phyloP scores from a whole-genome alignment of 1,140 invertebrate species.

The Carposina sasakii region DNA sequence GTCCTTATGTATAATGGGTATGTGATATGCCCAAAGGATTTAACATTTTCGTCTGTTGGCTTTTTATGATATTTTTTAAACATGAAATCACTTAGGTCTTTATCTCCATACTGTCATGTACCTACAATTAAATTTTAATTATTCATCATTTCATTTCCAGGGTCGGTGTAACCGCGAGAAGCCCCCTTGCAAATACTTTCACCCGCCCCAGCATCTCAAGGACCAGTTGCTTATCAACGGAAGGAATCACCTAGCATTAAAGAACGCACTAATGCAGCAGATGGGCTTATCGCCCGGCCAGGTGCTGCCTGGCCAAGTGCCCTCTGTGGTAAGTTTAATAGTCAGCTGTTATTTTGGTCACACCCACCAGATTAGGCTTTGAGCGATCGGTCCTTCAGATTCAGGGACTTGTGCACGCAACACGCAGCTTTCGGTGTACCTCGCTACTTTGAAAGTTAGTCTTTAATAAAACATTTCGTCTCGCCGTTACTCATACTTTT shows the following conservation, averaged over 20 bases:
- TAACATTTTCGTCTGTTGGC: no score
- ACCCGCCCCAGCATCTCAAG: slow-evolving; percentile 99
- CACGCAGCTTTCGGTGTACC: slow-evolving; percentile 64
- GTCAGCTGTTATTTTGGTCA: no score
- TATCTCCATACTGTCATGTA: no score
- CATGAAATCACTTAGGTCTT: no score
- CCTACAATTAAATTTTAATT: no score
- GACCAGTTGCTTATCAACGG: slow-evolving; percentile 99
- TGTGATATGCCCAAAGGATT: no score
- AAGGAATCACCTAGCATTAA: slow-evolving; percentile 97
- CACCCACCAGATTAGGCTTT: slow-evolving; percentile 37
- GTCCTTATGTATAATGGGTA: no score
- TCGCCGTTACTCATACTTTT: no score
- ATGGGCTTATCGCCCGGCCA: slow-evolving; percentile 93
- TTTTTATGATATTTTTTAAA: no score
- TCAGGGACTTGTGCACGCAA: slow-evolving; percentile 34
- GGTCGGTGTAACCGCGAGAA: slow-evolving; percentile 99
- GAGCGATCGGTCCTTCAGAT: slow-evolving; percentile 60
- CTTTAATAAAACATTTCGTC: slow-evolving; percentile 50
- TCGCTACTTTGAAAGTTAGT: slow-evolving; percentile 44
- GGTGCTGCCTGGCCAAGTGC: slow-evolving; percentile 91
- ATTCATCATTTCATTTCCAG: slow-evolving; percentile 76
- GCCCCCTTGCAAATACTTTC: slow-evolving; percentile 99
- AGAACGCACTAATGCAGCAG: slow-evolving; percentile 96
- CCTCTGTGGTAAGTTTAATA: slow-evolving; percentile 93